Evolutionary conservation across 2,797 vertebrate species (phyloP).

Genomic region (Sebastolobus alascanus): DNA sequence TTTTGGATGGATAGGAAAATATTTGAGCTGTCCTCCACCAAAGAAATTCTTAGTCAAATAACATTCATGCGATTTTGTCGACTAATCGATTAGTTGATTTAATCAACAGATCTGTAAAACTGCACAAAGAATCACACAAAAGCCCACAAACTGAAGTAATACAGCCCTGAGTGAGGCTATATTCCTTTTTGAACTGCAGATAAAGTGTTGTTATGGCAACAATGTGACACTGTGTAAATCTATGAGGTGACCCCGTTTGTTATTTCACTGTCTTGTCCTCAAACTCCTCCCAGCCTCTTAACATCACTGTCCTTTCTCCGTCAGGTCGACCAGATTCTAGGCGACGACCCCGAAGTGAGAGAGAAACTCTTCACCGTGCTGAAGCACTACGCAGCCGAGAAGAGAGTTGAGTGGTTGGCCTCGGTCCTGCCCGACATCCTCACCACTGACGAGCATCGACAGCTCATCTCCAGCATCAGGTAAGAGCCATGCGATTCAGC

Average conservation of each 20-base stretch:
- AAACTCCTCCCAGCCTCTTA: conserved; percentile 13
- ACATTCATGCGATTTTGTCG: too few relatives aligned
- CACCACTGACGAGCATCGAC: conserved; percentile 87
- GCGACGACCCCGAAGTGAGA: conserved; percentile 89
- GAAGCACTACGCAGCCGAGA: conserved; percentile 94
- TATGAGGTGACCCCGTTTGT: not conserved
- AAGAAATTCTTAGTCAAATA: too few relatives aligned
- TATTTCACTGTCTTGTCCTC: not conserved
- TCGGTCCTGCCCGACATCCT: conserved; percentile 88
- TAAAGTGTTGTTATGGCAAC: conserved; percentile 3
- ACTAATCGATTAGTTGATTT: too few relatives aligned
- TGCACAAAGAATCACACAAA: too few relatives aligned
- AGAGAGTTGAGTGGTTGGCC: conserved; percentile 93
- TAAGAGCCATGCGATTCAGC: conserved; percentile 67
- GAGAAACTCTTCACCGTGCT: conserved; percentile 91
- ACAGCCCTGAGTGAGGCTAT: not conserved
- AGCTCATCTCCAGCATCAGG: conserved; percentile 95
- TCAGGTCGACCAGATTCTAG: conserved; percentile 93
- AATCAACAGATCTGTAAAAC: too few relatives aligned
- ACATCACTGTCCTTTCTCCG: not conserved
- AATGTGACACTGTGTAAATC: not conserved
- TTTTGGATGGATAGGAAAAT: not conserved
- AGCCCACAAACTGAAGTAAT: not conserved
- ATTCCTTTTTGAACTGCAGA: not conserved
- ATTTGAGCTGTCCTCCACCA: too few relatives aligned